Conservation (phyloP, 1,140 invertebrate genomes). For the Neodiprion virginianus region DNA sequence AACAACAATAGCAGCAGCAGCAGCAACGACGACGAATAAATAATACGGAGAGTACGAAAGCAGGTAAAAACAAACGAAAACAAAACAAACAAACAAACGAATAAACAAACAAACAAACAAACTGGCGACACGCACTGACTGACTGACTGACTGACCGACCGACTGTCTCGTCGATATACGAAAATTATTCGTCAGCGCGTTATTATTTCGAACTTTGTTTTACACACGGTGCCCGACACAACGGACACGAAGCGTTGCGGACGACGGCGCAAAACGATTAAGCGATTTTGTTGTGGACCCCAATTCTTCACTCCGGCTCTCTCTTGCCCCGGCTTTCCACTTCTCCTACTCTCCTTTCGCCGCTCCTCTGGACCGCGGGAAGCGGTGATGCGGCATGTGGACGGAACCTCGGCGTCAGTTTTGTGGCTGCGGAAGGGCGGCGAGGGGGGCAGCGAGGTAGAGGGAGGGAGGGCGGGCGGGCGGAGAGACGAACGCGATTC, state of each 20-base stretch:
- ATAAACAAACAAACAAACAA: too few species aligned
- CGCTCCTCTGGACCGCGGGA: slow-evolving; percentile 45
- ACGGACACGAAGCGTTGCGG: slow-evolving; percentile 43
- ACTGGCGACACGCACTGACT: too few species aligned
- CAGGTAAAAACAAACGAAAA: too few species aligned
- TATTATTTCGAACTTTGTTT: not conserved
- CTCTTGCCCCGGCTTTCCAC: slow-evolving; percentile 41
- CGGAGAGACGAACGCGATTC: slow-evolving; percentile 9
- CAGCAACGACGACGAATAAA: too few species aligned
- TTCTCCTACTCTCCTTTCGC: slow-evolving; percentile 25
- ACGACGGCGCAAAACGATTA: slow-evolving; percentile 63
- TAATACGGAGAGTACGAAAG: too few species aligned
- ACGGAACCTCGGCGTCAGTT: slow-evolving; percentile 44
- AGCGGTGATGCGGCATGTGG: slow-evolving; percentile 46
- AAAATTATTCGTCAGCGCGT: not conserved
- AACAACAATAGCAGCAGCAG: too few species aligned
- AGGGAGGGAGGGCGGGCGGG: not conserved
- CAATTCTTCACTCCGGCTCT: slow-evolving; percentile 52
- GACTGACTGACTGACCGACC: not conserved
- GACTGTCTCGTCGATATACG: not conserved
- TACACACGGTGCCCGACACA: not conserved
- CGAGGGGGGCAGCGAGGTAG: slow-evolving; percentile 11
- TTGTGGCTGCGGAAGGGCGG: not conserved
- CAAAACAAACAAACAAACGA: too few species aligned
- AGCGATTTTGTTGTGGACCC: slow-evolving; percentile 66